Evolutionary conservation across 2,113 vertebrate species (phyloP).

Genomic region (Sebastes fasciatus): DNA sequence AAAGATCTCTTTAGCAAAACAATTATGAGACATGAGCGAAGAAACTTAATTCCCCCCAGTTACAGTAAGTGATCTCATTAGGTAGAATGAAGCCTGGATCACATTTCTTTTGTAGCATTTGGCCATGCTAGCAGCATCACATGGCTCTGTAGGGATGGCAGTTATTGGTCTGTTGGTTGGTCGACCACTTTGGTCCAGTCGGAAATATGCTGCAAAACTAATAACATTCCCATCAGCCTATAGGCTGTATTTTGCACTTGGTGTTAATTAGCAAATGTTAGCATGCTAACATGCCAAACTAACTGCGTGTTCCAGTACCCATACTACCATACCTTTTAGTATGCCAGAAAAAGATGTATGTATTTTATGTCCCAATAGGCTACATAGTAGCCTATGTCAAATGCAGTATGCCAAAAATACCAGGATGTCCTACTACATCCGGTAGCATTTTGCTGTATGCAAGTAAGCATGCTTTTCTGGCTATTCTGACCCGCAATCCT

Average conservation of each 20-base stretch:
- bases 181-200: too few relatives aligned
- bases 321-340: too few relatives aligned
- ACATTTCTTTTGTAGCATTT: background rate
- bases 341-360: too few relatives aligned
- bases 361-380: too few relatives aligned
- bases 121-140: background rate
- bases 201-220: background rate
- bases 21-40: constrained; percentile 2
- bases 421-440: too few relatives aligned
- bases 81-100: background rate
- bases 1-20: constrained; percentile 24
- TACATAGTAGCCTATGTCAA: too few relatives aligned
- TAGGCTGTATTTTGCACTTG: background rate
- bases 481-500: too few relatives aligned
- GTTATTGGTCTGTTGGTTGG: background rate
- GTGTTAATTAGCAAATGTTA: background rate
- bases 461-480: too few relatives aligned
- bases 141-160: background rate
- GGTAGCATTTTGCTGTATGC: too few relatives aligned
- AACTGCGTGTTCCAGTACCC: too few relatives aligned
- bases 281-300: background rate
- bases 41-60: background rate
- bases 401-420: too few relatives aligned
- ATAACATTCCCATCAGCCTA: background rate
- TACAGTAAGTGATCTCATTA: background rate